Percentiles rank a stretch among this genome's conserved stretches.
Evolutionary conservation across 2,113 vertebrate species (phyloP).

Genomic region (Toxotes jaculatrix): DNA sequence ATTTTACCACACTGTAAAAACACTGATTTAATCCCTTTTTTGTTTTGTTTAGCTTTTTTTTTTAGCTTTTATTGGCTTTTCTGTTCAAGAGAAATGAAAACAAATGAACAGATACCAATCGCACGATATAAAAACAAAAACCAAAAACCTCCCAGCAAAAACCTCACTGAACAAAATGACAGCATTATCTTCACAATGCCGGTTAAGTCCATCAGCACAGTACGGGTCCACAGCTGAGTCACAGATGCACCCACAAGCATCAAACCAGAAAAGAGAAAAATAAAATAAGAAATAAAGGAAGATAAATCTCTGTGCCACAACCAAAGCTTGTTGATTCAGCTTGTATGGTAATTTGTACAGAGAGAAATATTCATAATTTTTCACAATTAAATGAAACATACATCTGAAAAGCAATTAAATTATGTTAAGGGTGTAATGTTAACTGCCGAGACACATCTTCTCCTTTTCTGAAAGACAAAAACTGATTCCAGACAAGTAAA

Average conservation of each 20-base stretch:
- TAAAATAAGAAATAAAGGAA: too few species aligned
- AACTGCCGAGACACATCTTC: background rate
- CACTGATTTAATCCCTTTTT: background rate
- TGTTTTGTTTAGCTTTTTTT: background rate
- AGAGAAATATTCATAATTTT: too few species aligned
- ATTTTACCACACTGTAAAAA: background rate
- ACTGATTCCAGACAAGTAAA: background rate
- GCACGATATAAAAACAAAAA: background rate
- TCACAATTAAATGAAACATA: background rate
- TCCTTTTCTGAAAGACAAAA: background rate
- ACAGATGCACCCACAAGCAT: too few species aligned
- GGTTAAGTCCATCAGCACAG: too few species aligned
- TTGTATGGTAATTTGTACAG: too few species aligned
- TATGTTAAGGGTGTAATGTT: too few species aligned
- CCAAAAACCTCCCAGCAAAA: too few species aligned
- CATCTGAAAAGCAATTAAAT: background rate
- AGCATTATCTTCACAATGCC: background rate
- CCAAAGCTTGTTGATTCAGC: too few species aligned
- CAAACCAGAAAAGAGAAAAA: too few species aligned
- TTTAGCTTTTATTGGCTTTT: background rate
- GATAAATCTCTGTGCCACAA: too few species aligned
- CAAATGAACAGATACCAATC: background rate
- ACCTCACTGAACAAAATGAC: background rate
- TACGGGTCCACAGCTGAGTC: too few species aligned
- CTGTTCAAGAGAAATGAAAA: background rate